These are phyloP conservation scores for Mesocricetus auratus DNA, from an alignment of 2,113 vertebrate genomes.

Conservation along the genomic window DNA sequence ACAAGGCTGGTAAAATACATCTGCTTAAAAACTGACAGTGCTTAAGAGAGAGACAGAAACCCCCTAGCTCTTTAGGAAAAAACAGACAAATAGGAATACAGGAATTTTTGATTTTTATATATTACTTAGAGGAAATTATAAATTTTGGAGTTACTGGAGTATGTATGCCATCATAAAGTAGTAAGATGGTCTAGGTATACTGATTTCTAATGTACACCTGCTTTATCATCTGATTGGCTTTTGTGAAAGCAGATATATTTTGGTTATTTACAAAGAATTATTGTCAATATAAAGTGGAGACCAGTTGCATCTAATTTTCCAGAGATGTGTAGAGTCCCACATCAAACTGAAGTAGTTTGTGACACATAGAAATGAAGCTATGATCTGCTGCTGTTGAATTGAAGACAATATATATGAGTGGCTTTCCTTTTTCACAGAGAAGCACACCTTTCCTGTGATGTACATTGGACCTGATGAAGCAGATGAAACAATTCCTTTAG, in stretches of 20 bases:
- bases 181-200: not conserved
- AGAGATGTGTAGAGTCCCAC: not conserved
- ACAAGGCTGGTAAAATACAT: not conserved
- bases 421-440: not conserved
- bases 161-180: not conserved
- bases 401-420: not conserved
- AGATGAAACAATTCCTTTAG: too few species aligned
- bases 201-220: not conserved
- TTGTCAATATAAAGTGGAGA: not conserved
- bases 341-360: too few species aligned
- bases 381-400: not conserved
- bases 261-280: not conserved
- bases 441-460: not conserved
- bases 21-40: not conserved
- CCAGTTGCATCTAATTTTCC: not conserved
- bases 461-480: not conserved
- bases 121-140: not conserved
- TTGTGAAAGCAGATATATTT: not conserved
- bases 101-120: not conserved
- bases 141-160: not conserved
- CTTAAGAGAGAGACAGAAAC: not conserved
- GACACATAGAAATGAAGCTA: accelerated
- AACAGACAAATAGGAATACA: not conserved
- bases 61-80: not conserved
- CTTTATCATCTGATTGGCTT: not conserved